phyloP scores from a whole-genome alignment of 23 tunicate species.

The Diplosoma virens region DNA sequence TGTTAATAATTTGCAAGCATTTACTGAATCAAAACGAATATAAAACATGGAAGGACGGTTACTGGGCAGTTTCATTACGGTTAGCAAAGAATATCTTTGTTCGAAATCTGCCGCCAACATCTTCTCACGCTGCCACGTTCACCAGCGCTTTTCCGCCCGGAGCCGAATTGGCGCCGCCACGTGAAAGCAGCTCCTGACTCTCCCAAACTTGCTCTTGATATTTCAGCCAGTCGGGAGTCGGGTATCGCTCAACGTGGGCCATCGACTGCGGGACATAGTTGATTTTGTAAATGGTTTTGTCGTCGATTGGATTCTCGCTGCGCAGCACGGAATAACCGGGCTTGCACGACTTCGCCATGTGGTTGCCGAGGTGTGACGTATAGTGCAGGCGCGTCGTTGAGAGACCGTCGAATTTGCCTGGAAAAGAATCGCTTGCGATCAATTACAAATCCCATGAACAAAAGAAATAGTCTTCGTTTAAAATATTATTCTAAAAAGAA shows the following conservation, averaged over 20 bases:
- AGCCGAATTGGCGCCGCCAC: not conserved
- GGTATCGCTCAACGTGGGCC: constrained; percentile 70
- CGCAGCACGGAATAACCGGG: constrained; percentile 50
- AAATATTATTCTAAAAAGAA: not conserved
- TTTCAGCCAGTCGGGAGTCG: constrained; percentile 91
- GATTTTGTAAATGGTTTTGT: constrained; percentile 62
- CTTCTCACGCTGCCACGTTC: not conserved
- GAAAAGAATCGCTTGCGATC: too few relatives aligned
- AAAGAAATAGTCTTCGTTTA: too few relatives aligned
- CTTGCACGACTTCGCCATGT: constrained; percentile 63
- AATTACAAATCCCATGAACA: too few relatives aligned
- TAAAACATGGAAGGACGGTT: too few relatives aligned
- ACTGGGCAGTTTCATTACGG: too few relatives aligned
- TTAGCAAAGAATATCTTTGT: too few relatives aligned
- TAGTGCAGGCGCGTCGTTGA: constrained; percentile 76
- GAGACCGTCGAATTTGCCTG: constrained; percentile 67
- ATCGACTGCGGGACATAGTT: constrained; percentile 73
- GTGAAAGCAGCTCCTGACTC: constrained; percentile 3
- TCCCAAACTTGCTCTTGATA: constrained; percentile 61
- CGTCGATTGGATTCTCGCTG: constrained; percentile 71
- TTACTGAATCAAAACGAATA: too few relatives aligned
- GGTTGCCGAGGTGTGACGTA: constrained; percentile 34
- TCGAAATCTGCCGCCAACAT: too few relatives aligned
- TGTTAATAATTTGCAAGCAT: too few relatives aligned
- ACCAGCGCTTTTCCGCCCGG: not conserved